Base-by-base conservation (phyloP, 2,888 invertebrate species). In the Heliconius hortense region DNA sequence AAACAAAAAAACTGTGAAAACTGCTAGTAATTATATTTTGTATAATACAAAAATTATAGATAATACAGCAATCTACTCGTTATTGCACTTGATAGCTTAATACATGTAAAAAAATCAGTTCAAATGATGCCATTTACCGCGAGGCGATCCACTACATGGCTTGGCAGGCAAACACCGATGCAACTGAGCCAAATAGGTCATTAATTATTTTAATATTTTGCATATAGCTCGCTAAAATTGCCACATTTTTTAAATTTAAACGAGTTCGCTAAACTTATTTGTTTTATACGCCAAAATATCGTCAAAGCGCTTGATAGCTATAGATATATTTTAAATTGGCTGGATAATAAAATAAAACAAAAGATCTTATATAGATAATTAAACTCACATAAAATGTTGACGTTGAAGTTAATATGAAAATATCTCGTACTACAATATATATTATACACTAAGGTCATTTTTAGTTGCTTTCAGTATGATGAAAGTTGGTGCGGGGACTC, bases 401-500 rank as follows among this genome's bases (percentile, higher is more conserved):
- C 21, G 35, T 21, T 3, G 10, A 63, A 35, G 24, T 43, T 66
- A 24, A 43, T 66, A 66, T 66, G 39, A 56, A 31, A 56, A 56
- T 53, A 31, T 68, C 43, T 64, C 64, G 13, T 39, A 68, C 13
- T 28, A 24, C 39, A 24, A 53, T 53, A 56, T 43, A 21, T 73
- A 72, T 77, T 62, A 73, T 77, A 75, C 75, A 76, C 74, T 77
- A 72, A 70, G 75, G 76, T 72, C 63, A 75, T 76, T 76, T 78
- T 69, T 69, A 71, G 67, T 76, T 76, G 76, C 79, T 79, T 79
- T 77, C 74, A 77, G 71, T 76, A 69, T 79, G 78, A 79, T 78
- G 78, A 78, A 93, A 92, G 91, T 93, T 87, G 84, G 60, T 86
- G 88, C 86, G 80, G 85, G 89, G 88, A 90, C 56, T 53, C 92